Evolutionary conservation across 1,140 invertebrate species (phyloP).

Genomic region (Heliconius hermathena): DNA sequence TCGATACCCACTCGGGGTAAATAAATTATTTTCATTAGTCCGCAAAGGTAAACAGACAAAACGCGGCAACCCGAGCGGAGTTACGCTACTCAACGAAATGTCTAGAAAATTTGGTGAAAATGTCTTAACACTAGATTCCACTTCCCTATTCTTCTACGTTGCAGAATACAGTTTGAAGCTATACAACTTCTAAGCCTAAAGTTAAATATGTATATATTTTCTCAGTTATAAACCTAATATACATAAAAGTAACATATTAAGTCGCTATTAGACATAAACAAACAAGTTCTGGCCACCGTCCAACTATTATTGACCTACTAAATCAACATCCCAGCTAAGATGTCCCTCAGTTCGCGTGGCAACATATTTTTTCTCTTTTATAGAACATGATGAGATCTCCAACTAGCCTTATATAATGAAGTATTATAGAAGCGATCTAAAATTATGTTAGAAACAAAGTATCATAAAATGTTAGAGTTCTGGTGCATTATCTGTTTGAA

Average conservation of each 20-base stretch:
- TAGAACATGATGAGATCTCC: constrained; percentile 1
- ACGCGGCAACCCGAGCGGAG: too few relatives aligned
- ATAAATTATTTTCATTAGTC: background rate
- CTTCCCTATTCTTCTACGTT: too few relatives aligned
- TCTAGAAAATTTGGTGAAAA: too few relatives aligned
- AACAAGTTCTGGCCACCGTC: constrained; percentile 16
- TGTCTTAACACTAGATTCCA: too few relatives aligned
- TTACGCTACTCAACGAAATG: too few relatives aligned
- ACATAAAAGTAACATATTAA: constrained; percentile 16
- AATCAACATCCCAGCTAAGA: constrained; percentile 23
- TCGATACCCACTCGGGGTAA: background rate
- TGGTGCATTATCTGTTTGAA: background rate
- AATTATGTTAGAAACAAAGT: background rate
- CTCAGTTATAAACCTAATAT: background rate
- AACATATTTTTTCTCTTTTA: constrained; percentile 12
- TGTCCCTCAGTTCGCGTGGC: constrained; percentile 21
- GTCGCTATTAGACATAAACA: constrained; percentile 21
- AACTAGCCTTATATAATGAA: constrained; percentile 7
- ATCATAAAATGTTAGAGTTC: background rate
- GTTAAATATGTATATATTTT: background rate
- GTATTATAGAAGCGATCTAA: constrained; percentile 7
- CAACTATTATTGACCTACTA: constrained; percentile 31
- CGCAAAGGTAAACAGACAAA: too few relatives aligned
- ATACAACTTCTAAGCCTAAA: background rate
- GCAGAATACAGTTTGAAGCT: too few relatives aligned